These are phyloP conservation scores for Empis stercorea DNA, from an alignment of 2,888 invertebrate genomes.

Conservation along the genomic window DNA sequence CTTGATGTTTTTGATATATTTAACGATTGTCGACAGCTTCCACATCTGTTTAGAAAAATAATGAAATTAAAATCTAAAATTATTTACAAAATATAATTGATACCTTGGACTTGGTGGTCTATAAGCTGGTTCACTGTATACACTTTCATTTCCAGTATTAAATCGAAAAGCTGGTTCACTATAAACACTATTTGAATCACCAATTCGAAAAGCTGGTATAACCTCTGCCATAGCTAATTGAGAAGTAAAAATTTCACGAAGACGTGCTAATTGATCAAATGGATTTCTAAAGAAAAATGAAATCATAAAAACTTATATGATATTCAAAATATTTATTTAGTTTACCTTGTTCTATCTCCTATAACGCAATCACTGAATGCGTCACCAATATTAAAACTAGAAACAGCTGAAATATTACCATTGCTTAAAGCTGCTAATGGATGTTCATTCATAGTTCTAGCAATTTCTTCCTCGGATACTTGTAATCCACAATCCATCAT, in stretches of 20 bases:
- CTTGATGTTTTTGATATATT: conserved; percentile 31
- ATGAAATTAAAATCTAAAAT: not conserved
- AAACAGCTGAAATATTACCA: conserved; percentile 81
- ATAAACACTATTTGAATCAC: conserved; percentile 35
- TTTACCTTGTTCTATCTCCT: conserved; percentile 34
- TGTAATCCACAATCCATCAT: conserved; percentile 79
- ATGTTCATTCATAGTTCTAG: conserved; percentile 78
- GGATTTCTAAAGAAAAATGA: conserved; percentile 39
- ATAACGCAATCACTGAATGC: conserved; percentile 35
- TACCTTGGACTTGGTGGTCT: conserved; percentile 38
- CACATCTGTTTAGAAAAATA: conserved; percentile 10
- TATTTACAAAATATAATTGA: not conserved
- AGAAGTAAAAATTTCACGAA: conserved; percentile 71
- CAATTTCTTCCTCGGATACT: conserved; percentile 88
- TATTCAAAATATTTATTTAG: not conserved
- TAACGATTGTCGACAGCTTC: conserved; percentile 22
- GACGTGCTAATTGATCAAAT: conserved; percentile 67
- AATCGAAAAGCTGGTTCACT: conserved; percentile 36
- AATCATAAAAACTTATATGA: too few relatives aligned
- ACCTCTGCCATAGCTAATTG: conserved; percentile 63
- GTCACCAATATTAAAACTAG: conserved; percentile 54
- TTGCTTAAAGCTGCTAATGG: conserved; percentile 79
- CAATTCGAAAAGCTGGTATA: conserved; percentile 45
- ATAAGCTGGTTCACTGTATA: conserved; percentile 78
- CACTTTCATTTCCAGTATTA: conserved; percentile 55